phyloP scores from a whole-genome alignment of 2,888 invertebrate species.

The Diadromus collaris region DNA sequence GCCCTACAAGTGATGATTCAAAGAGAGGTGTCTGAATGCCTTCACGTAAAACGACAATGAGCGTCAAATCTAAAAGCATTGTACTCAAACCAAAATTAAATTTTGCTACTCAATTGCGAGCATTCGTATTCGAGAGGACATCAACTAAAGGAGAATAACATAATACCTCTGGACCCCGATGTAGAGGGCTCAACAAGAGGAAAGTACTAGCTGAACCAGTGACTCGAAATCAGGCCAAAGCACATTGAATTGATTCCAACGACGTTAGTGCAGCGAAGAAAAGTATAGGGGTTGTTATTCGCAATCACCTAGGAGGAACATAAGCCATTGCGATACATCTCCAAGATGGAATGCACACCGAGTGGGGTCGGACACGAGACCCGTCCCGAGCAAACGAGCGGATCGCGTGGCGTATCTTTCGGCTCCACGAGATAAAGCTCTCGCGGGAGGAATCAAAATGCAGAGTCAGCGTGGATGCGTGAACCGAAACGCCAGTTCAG shows the following conservation, averaged over 20 bases:
- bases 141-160: no score
- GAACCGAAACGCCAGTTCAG: constrained; percentile 50
- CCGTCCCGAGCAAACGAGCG: constrained; percentile 62
- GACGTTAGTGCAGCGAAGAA: neutral
- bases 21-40: no score
- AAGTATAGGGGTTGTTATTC: neutral
- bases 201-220: neutral
- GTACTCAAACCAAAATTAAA: no score
- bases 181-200: neutral
- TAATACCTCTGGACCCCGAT: neutral
- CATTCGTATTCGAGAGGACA: no score
- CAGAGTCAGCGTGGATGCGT: constrained; percentile 42
- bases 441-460: constrained; percentile 26
- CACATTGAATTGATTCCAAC: neutral
- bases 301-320: constrained; percentile 15
- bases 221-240: neutral
- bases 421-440: constrained; percentile 56
- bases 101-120: no score
- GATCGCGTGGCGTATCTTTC: constrained; percentile 65
- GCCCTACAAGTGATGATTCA: no score
- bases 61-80: no score
- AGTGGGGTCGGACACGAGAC: constrained; percentile 3
- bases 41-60: no score
- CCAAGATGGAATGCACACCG: constrained; percentile 6
- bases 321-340: neutral